Evolutionary conservation across 37 sponge, comb jelly and placozoan genomes (phyloP).

Genomic region (Geodia barretti): DNA sequence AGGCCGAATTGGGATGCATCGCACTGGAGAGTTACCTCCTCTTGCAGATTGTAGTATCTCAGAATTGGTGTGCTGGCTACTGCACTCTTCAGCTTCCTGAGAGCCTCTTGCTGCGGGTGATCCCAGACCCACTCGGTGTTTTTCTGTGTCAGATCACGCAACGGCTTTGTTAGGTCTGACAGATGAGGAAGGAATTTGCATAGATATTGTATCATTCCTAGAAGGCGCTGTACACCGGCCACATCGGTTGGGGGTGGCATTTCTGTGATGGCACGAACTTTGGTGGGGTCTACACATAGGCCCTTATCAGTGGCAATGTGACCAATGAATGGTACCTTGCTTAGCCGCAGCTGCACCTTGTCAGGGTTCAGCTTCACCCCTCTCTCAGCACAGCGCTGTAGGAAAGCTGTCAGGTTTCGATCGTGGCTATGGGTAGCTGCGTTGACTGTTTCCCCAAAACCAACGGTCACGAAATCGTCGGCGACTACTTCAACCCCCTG

Average conservation of each 20-base stretch:
- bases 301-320: constrained; percentile 30
- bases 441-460: constrained; percentile 27
- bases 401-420: constrained; percentile 17
- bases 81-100: constrained; percentile 19
- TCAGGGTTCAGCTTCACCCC: constrained; percentile 19
- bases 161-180: constrained; percentile 37
- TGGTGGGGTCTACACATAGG: constrained; percentile 40
- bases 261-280: constrained; percentile 48
- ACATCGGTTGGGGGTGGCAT: constrained; percentile 62
- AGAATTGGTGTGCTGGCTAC: constrained; percentile 22
- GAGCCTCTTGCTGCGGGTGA: background rate
- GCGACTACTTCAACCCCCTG: constrained; percentile 43
- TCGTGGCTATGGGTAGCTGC: constrained; percentile 13
- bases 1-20: constrained; percentile 27
- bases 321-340: too few relatives aligned
- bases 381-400: constrained; percentile 22
- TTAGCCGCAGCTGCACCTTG: constrained; percentile 27
- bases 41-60: constrained; percentile 19
- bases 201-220: constrained; percentile 48
- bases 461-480: constrained; percentile 47
- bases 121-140: constrained; percentile 25
- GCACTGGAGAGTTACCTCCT: constrained; percentile 29
- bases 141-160: constrained; percentile 14
- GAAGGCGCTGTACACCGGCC: constrained; percentile 39
- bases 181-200: constrained; percentile 57